Base-by-base conservation (phyloP, 2,797 vertebrate genomes). In the Ctenosaura bakeri region DNA sequence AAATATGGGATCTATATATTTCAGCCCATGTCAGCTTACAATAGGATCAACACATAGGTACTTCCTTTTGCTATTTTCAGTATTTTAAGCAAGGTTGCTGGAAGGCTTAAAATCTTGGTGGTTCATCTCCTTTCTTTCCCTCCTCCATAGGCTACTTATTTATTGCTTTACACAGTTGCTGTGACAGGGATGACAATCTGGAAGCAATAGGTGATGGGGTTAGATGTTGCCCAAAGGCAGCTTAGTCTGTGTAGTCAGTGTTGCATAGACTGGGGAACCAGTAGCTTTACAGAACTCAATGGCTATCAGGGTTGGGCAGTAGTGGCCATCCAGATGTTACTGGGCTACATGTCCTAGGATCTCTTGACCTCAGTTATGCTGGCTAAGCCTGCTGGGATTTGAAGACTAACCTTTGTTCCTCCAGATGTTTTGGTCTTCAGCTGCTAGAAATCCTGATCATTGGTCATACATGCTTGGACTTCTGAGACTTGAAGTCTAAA, bases 1-100 rank as follows among this genome's bases (percentile, higher is more conserved):
- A 96, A 95, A 94, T 93, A 95, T 93, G 92, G 87, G 77, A 14
- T 87, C 94, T 89, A 90, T 94, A 92, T 94, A 93, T 96, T 91
- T 94, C 90, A 81, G 93, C 73, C 74, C 86, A 73, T 87, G 87
- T 89, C 78, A 88, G 83, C 77, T 80, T 88, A 79, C 86, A 88
- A 93, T 92, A 88, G 88, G 71, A 90, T 93, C 87, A 69, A 85
- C 16, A 13, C 83, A 83, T 42, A 93, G 90, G 86, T 89, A 73
- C 83, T 54, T 89, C 73, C 86, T 42, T 90, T 93, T 42, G 82
- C 42, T 91, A 76, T 0, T 94, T 94, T 91, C 88, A 89, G 78
- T 93, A 94, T 89, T 92, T 92, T 91, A 89, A 86, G 91, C 77
- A 76, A 69, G 14, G 90, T 16, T 92, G 76, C 79, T 86, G 87